phyloP scores from a whole-genome alignment of 1,140 invertebrate genomes.

The Drosophila azteca region DNA sequence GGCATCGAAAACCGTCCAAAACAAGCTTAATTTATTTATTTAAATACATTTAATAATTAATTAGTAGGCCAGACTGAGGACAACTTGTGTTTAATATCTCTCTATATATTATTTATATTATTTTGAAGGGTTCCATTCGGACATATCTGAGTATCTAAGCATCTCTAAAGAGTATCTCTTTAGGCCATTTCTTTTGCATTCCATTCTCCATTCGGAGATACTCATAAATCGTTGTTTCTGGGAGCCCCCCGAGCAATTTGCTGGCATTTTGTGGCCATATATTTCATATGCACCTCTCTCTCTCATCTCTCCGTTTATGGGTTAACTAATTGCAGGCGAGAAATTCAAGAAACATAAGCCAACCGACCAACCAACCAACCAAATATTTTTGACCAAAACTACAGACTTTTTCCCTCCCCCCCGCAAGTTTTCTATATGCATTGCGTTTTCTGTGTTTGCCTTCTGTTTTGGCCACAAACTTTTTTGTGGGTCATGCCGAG shows the following conservation, averaged over 20 bases:
- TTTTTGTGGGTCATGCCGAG: conserved; percentile 48
- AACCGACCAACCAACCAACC: background rate
- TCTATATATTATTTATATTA: too few relatives aligned
- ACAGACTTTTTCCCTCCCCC: conserved; percentile 2
- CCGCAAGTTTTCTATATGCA: background rate
- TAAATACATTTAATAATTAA: too few relatives aligned
- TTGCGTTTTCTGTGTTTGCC: conserved; percentile 16
- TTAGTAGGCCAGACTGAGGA: too few relatives aligned
- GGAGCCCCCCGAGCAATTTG: conserved; percentile 20
- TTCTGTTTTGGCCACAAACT: conserved; percentile 38
- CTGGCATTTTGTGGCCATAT: conserved; percentile 39
- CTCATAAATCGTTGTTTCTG: conserved; percentile 35
- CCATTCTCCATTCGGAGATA: background rate
- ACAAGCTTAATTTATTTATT: too few relatives aligned
- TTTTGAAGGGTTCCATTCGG: too few relatives aligned
- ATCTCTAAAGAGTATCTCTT: background rate
- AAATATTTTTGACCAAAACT: conserved; percentile 19
- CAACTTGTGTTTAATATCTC: too few relatives aligned
- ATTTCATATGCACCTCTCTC: conserved; percentile 44
- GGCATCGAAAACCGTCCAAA: too few relatives aligned
- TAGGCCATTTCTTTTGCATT: background rate
- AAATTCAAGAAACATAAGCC: conserved; percentile 37
- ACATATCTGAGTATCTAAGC: too few relatives aligned
- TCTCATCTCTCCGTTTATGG: conserved; percentile 36
- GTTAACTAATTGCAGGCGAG: conserved; percentile 50